phyloP scores from a whole-genome alignment of 2,113 vertebrate species.

The Promerops cafer region DNA sequence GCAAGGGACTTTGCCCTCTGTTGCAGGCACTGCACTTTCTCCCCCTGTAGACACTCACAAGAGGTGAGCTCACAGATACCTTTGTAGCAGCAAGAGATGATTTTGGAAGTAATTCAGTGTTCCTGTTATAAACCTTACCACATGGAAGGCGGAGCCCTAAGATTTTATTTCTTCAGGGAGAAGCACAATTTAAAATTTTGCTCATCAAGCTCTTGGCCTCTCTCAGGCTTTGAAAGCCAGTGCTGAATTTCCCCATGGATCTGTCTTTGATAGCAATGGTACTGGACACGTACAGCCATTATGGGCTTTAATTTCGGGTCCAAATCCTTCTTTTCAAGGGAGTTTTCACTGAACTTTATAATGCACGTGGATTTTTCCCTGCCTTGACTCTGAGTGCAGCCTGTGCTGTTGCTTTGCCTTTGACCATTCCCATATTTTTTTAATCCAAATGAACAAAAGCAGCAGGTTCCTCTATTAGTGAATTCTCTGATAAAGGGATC shows the following conservation, averaged over 20 bases:
- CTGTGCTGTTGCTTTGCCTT: not conserved
- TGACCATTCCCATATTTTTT: not conserved
- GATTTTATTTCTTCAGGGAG: not conserved
- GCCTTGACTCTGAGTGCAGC: not conserved
- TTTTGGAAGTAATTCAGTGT: not conserved
- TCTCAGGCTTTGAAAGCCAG: not conserved
- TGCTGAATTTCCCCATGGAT: not conserved
- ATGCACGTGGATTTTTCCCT: not conserved
- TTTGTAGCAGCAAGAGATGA: not conserved
- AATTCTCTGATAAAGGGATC: not conserved
- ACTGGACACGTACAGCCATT: not conserved
- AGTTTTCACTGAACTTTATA: not conserved
- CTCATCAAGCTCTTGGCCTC: not conserved
- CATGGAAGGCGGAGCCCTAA: not conserved
- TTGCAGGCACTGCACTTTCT: not conserved
- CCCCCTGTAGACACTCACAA: too few species aligned
- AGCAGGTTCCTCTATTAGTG: not conserved
- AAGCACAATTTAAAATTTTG: not conserved
- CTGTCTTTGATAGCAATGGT: not conserved
- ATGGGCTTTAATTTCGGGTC: not conserved
- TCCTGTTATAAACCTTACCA: not conserved
- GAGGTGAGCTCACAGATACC: fast-evolving
- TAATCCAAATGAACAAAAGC: not conserved
- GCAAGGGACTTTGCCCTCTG: not conserved
- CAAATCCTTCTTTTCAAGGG: not conserved